Evolutionary conservation across 2,113 vertebrate species (phyloP).

Genomic region (Solea solea): DNA sequence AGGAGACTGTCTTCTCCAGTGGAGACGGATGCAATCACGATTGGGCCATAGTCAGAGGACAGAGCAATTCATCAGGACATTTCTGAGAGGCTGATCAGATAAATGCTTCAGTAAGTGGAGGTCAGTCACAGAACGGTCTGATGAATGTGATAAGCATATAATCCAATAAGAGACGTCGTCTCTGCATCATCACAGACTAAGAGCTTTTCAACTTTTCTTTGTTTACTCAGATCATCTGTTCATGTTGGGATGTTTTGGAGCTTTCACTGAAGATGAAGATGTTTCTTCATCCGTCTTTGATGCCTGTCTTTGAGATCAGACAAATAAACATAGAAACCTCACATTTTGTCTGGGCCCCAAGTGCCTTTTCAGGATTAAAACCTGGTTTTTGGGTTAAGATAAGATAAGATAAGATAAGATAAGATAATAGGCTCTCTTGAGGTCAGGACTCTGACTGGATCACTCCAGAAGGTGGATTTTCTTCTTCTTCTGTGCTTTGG

Average conservation of each 20-base stretch:
- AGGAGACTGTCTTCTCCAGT: slow-evolving; percentile 47
- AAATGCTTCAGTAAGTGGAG: slow-evolving; percentile 70
- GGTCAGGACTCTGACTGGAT: no score
- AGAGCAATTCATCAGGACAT: slow-evolving; percentile 65
- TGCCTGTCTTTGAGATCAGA: slow-evolving; percentile 1
- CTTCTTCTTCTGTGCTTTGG: no score
- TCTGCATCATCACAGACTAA: slow-evolving; percentile 46
- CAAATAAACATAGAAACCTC: no score
- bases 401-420: no score
- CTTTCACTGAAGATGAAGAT: slow-evolving; percentile 16
- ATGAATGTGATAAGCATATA: slow-evolving; percentile 66
- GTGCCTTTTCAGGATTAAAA: no score
- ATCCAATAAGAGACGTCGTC: slow-evolving; percentile 66
- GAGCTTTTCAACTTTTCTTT: neutral
- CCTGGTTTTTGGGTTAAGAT: no score
- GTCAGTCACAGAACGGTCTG: slow-evolving; percentile 53
- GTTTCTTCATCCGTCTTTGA: slow-evolving; percentile 36
- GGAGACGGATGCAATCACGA: slow-evolving; percentile 67
- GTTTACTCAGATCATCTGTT: slow-evolving; percentile 5
- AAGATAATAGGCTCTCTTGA: no score
- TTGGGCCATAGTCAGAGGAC: slow-evolving; percentile 62
- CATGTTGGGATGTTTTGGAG: slow-evolving; percentile 35
- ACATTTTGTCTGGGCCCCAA: no score
- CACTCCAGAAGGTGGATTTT: no score
- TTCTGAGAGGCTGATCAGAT: slow-evolving; percentile 71